These are phyloP conservation scores for Drosophila serrata DNA, from an alignment of 1,140 invertebrate species.

Conservation along the genomic window DNA sequence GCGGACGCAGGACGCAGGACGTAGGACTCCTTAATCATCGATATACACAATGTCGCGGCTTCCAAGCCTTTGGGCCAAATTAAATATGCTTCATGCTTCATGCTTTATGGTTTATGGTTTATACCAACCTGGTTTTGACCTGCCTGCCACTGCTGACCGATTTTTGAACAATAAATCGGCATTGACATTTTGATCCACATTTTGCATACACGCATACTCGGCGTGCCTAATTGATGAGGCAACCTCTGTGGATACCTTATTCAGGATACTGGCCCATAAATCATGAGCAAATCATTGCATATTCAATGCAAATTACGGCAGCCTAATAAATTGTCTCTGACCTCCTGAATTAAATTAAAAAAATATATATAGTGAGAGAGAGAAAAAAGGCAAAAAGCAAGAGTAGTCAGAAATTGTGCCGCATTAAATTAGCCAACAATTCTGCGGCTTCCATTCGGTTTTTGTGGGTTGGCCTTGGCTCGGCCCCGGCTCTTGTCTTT, in stretches of 20 bases:
- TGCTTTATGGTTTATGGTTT: constrained; percentile 3
- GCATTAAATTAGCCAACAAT: constrained; percentile 49
- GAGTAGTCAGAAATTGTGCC: constrained; percentile 30
- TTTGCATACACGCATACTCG: constrained; percentile 37
- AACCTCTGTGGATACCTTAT: constrained; percentile 26
- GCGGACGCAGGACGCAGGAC: not conserved
- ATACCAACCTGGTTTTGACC: constrained; percentile 6
- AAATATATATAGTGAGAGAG: not conserved
- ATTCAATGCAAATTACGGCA: constrained; percentile 62
- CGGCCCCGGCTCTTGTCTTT: constrained; percentile 34
- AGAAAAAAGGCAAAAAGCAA: not conserved
- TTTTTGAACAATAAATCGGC: constrained; percentile 54
- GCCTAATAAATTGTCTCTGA: constrained; percentile 57
- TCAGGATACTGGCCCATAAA: constrained; percentile 59
- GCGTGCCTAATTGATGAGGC: constrained; percentile 68
- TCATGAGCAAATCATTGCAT: constrained; percentile 55
- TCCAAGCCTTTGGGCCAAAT: constrained; percentile 29
- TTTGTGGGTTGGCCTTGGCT: constrained; percentile 42
- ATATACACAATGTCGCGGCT: constrained; percentile 48
- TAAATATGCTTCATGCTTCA: constrained; percentile 13
- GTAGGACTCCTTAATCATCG: constrained; percentile 69
- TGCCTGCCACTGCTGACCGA: constrained; percentile 17
- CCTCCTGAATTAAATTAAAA: constrained; percentile 10
- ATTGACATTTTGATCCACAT: constrained; percentile 58
- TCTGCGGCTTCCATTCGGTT: constrained; percentile 42